A percentile compares a stretch with the other conserved stretches of the same genome.
Conservation (phyloP, 2,797 vertebrate species). For the Melanotaenia parkinsoni region DNA sequence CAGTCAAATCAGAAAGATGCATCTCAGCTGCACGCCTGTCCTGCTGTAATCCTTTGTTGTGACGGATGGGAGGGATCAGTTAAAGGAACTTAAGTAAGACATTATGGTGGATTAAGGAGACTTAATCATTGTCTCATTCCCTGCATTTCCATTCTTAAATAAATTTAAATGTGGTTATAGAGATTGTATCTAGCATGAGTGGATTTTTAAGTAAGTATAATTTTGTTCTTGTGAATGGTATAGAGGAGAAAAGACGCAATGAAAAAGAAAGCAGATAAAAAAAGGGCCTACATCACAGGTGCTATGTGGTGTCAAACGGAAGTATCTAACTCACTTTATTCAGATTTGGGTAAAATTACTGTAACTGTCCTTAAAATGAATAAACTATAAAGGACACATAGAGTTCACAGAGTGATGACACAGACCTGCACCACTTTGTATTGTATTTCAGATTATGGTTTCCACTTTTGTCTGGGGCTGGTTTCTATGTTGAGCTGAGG, state of each 20-base stretch:
- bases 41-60: slow-evolving; percentile 66
- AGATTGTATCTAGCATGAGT: slow-evolving; percentile 44
- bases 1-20: slow-evolving; percentile 66
- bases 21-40: slow-evolving; percentile 53
- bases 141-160: slow-evolving; percentile 60
- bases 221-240: slow-evolving; percentile 22
- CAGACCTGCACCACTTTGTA: slow-evolving; percentile 11
- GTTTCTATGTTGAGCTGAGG: slow-evolving; percentile 32
- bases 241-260: no score
- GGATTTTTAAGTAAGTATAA: slow-evolving; percentile 39
- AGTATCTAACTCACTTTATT: slow-evolving; percentile 4
- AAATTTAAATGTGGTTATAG: slow-evolving; percentile 61
- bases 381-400: slow-evolving; percentile 12
- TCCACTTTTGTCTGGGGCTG: slow-evolving; percentile 25
- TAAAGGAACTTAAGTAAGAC: slow-evolving; percentile 56
- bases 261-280: background rate
- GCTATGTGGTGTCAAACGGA: slow-evolving; percentile 18
- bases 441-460: slow-evolving; percentile 31
- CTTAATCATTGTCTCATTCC: slow-evolving; percentile 66
- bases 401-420: background rate
- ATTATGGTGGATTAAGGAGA: slow-evolving; percentile 69
- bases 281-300: slow-evolving; percentile 9
- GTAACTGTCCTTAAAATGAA: slow-evolving; percentile 21
- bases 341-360: background rate
- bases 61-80: slow-evolving; percentile 66